phyloP scores from a whole-genome alignment of 2,113 vertebrate genomes.

The Callipepla californica region DNA sequence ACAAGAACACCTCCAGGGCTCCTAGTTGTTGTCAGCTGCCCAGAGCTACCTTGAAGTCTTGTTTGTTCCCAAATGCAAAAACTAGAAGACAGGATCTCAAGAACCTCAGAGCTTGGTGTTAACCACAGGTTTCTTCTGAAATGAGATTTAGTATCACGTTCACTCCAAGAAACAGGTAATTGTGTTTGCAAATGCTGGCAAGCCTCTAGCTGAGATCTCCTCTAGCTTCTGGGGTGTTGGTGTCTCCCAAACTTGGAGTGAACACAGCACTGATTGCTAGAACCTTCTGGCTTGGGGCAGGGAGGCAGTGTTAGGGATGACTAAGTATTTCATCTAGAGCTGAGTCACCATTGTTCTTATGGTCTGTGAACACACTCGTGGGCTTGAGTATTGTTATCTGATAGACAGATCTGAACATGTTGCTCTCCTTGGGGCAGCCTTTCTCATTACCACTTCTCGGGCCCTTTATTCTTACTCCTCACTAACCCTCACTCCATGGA shows the following conservation, averaged over 20 bases:
- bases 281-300: neutral
- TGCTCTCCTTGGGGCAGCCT: slow-evolving; percentile 17
- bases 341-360: slow-evolving; percentile 29
- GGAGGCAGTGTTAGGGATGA: neutral
- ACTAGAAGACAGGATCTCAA: neutral
- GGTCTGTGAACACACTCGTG: neutral
- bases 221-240: neutral
- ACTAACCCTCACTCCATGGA: neutral
- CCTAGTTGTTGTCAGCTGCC: neutral
- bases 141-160: neutral
- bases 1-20: neutral
- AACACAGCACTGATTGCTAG: neutral
- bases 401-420: slow-evolving; percentile 5
- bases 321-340: neutral
- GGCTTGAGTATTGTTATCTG: slow-evolving; percentile 16
- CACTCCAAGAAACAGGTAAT: rapidly evolving
- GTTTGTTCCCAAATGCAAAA: neutral
- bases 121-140: neutral
- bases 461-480: neutral
- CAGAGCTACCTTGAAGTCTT: neutral
- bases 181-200: neutral
- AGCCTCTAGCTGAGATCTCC: neutral
- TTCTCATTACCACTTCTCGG: neutral
- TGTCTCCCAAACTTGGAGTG: neutral
- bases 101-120: neutral